Base-by-base conservation (phyloP, 2,888 invertebrate genomes). In the Melangyna quadrimaculata region DNA sequence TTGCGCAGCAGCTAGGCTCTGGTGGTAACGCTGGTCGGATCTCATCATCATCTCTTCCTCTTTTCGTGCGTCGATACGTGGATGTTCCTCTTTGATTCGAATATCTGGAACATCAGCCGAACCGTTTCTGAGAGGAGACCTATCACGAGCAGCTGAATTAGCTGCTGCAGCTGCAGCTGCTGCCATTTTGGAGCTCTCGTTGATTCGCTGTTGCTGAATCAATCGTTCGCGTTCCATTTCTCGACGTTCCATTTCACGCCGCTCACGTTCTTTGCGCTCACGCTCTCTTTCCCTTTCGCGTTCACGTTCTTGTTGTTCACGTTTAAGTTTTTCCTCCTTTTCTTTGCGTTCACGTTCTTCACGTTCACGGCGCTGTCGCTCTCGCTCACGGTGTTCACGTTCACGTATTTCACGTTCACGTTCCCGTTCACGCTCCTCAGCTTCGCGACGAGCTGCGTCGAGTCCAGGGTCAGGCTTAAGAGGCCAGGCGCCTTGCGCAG, bases 111-210 rank as follows among this genome's bases (percentile, higher is more conserved):
- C 87, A 69, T 88, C 88, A 37, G 94, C 94, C 73, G 93, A 92
- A 24, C 88, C 88, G 71, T 92, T 96, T 32, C 97, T 94, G 71
- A 96, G 92, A 5, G 97, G 97, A 7, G 97, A 97, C 67, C 97
- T 94, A 87, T 95, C 95, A 5, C 95, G 86, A 70, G 87, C 37
- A 19, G 92, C 89, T 0, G 89, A 88, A 78, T 89, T 89, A 32
- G 88, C 88, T 24, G 90, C 88, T 3, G 91, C 89, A 48, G 93
- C 90, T 35, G 92, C 90, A 57, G 92, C 90, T 51, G 91, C 90
- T 82, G 93, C 90, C 86, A 93, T 90, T 89, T 93, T 93, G 43
- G 93, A 91, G 88, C 92, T 93, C 87, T 92, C 92, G 73, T 92
- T 93, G 75, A 94, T 90, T 63, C 94, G 91, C 87, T 93, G 93